Conservation (phyloP, 2,113 vertebrate species). For the Leptocoma aspasia region DNA sequence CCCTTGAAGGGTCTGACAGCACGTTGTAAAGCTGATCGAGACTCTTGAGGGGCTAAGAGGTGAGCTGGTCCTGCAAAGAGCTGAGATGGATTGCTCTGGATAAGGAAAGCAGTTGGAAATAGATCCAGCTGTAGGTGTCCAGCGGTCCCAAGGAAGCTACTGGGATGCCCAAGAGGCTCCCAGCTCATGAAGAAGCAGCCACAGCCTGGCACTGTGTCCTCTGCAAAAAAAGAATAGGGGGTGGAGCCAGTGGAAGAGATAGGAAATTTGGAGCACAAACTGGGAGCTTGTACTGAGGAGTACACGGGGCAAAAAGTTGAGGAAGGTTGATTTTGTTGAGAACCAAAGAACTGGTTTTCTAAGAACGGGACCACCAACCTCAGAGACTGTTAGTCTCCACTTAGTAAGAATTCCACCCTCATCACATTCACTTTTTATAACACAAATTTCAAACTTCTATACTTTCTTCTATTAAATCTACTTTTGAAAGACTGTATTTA, state of each 20-base stretch:
- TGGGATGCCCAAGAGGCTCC: fast-evolving
- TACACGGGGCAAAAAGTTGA: background rate
- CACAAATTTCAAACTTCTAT: background rate
- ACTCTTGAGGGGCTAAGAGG: background rate
- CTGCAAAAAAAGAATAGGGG: background rate
- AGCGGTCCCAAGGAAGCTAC: background rate
- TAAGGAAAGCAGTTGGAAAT: background rate
- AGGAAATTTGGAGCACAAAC: background rate
- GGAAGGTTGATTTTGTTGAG: background rate
- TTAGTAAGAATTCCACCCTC: background rate
- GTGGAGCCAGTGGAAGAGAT: background rate
- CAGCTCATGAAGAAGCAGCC: background rate
- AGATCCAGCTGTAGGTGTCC: background rate
- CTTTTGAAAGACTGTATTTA: background rate
- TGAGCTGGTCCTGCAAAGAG: background rate
- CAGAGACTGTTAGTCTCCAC: background rate
- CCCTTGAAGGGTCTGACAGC: background rate
- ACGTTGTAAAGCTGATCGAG: background rate
- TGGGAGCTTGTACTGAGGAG: background rate
- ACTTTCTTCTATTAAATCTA: background rate
- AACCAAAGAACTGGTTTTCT: background rate
- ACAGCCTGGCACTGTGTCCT: background rate
- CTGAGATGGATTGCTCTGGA: background rate
- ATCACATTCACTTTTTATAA: background rate
- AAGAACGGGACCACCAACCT: background rate